Conservation (phyloP, 2,888 invertebrate genomes). For the Cryptus armator region DNA sequence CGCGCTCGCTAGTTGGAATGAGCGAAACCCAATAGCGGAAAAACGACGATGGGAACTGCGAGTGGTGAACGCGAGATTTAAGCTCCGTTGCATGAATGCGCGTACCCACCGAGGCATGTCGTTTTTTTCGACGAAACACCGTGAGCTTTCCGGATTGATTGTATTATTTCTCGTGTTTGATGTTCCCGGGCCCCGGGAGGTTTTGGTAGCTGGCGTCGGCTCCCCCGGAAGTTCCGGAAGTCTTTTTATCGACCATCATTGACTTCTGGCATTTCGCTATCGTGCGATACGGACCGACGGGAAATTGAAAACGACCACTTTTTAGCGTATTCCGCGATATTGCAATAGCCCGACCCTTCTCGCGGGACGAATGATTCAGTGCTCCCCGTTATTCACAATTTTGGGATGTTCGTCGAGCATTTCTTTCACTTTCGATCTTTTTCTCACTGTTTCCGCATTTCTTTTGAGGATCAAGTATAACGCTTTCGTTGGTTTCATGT, state of each 20-base stretch:
- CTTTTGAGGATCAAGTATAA: too few relatives aligned
- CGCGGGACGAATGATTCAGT: too few relatives aligned
- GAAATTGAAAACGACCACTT: slow-evolving; percentile 46
- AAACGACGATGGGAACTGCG: not conserved
- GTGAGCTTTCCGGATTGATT: slow-evolving; percentile 33
- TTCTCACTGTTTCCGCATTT: too few relatives aligned
- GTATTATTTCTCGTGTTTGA: slow-evolving; percentile 15
- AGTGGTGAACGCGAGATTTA: not conserved
- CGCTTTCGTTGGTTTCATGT: too few relatives aligned
- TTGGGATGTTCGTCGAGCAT: too few relatives aligned
- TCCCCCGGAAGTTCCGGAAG: slow-evolving; percentile 2
- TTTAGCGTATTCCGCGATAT: not conserved
- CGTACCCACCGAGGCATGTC: slow-evolving; percentile 14
- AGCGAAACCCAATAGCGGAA: not conserved
- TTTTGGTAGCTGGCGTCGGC: not conserved
- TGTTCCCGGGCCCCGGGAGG: not conserved
- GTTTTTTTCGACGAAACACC: not conserved
- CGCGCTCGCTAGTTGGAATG: not conserved
- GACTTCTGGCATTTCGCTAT: slow-evolving; percentile 5
- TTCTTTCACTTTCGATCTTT: too few relatives aligned
- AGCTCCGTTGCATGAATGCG: not conserved
- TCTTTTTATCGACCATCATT: slow-evolving; percentile 40
- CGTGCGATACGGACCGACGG: not conserved
- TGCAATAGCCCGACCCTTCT: not conserved
- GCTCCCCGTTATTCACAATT: too few relatives aligned